Conservation (phyloP, 2,113 vertebrate species). For the Chascanopsetta lugubris region DNA sequence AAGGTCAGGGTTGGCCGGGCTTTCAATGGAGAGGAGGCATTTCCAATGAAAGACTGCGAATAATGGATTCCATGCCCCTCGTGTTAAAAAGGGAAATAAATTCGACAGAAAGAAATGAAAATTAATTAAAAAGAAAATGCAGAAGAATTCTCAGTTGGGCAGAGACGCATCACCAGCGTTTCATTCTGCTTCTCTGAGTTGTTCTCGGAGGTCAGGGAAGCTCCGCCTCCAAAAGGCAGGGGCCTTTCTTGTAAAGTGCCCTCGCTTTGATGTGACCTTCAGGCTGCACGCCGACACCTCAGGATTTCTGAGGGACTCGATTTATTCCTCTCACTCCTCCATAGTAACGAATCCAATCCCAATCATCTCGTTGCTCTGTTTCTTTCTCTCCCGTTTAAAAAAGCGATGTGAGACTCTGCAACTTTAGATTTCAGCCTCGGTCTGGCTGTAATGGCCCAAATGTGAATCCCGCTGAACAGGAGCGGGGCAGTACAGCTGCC, state of each 20-base stretch:
- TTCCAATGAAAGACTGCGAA: conserved; percentile 61
- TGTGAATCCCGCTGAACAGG: conserved; percentile 75
- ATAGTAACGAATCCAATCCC: conserved; percentile 14
- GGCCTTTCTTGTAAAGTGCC: conserved; percentile 3
- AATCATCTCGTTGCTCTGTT: conserved; percentile 5
- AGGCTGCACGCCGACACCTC: neutral
- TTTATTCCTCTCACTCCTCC: neutral
- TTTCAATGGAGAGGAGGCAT: conserved; percentile 65
- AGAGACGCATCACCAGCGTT: conserved; percentile 5
- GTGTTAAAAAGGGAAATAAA: conserved; percentile 44
- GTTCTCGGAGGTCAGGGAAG: conserved; percentile 52
- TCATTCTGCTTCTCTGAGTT: too few relatives aligned
- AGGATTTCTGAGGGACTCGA: neutral
- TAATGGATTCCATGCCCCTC: conserved; percentile 63
- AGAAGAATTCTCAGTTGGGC: neutral
- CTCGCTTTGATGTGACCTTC: conserved; percentile 36
- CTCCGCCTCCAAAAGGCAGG: too few relatives aligned
- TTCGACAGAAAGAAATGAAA: conserved; percentile 3
- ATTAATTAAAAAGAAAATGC: conserved; percentile 48
- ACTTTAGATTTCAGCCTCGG: conserved; percentile 51
- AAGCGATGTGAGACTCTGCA: conserved; percentile 5
- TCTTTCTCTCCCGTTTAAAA: too few relatives aligned
- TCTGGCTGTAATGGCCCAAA: conserved; percentile 69
- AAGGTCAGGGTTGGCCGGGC: conserved; percentile 70
- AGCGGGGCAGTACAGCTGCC: conserved; percentile 68